Evolutionary conservation across 1,140 invertebrate genomes (phyloP), one percentile per base, ranked within the genome.

Genomic region (Scaptomyza hsui): DNA sequence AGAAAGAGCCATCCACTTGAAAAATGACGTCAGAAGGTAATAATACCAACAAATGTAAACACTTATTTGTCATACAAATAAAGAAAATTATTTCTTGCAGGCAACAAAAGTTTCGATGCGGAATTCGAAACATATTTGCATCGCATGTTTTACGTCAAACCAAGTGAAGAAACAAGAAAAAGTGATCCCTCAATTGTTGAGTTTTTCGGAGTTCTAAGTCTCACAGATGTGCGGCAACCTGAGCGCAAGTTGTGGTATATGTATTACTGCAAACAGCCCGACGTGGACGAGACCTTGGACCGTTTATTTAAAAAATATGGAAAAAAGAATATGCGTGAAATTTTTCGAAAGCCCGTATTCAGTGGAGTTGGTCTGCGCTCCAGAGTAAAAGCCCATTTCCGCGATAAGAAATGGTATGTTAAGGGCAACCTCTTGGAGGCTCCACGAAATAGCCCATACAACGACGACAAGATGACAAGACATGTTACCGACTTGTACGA

Each of bases 311-410:
- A 79, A 24, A 85, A 85, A 45, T 86, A 77, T 41, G 80, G 80
- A 1, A 85, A 85, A 24, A 85, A 85, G 37, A 86, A 85, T 39
- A 62, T 85, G 69, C 80, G 55, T 19, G 80, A 85, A 26, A 37
- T 85, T 18, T 85, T 80, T 32, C 61, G 81, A 6, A 80, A 69
- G 4, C 76, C 76, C 4, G 60, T 76, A 0, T 85, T 73, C 4
- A 86, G 81, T 21, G 80, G 80, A 4, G 37, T 52, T 7, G 70
- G 45, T 0, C 16, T 85, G 19, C 61, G 77, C 3, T 62, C 52
- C 3, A 60, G 52, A 39, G 81, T 86, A 0, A 85, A 86, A 35
- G 67, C 68, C n/a, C 64, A 71, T 47, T 85, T 85, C 15, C 15
- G 18, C 5, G 61, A 60, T 15, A 29, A 72, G 4, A 85, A 85